phyloP scores from a whole-genome alignment of 2,888 invertebrate genomes.

The Ecliptopera silaceata region DNA sequence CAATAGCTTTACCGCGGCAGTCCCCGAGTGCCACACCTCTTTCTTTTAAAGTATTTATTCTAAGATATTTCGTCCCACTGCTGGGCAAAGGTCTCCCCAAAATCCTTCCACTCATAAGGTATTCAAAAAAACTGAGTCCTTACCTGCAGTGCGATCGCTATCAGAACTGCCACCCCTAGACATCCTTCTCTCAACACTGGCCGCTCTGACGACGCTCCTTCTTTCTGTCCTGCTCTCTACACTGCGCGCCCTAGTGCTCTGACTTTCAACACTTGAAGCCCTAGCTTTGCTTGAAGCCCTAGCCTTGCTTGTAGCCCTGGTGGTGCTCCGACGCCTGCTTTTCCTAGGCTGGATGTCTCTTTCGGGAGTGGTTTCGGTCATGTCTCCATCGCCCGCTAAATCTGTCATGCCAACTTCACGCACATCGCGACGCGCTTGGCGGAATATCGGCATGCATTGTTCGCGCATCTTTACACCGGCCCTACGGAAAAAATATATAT shows the following conservation, averaged over 20 bases:
- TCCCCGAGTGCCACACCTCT: too few relatives aligned
- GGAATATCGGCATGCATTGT: slow-evolving; percentile 91
- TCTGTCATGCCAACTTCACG: slow-evolving; percentile 82
- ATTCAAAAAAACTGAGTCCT: neutral
- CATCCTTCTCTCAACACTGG: neutral
- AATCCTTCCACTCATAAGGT: too few relatives aligned
- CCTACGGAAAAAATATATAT: slow-evolving; percentile 60
- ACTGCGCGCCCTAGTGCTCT: slow-evolving; percentile 4
- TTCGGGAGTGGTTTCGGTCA: slow-evolving; percentile 19
- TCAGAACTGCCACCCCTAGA: slow-evolving; percentile 22
- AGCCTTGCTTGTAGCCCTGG: slow-evolving; percentile 3
- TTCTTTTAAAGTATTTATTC: too few relatives aligned
- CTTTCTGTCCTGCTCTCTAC: slow-evolving; percentile 29
- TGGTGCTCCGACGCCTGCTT: slow-evolving; percentile 27
- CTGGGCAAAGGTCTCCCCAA: too few relatives aligned
- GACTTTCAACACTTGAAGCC: slow-evolving; percentile 32
- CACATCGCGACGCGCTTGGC: slow-evolving; percentile 89
- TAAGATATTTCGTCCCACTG: too few relatives aligned
- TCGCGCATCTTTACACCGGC: slow-evolving; percentile 95
- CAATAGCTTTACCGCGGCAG: too few relatives aligned
- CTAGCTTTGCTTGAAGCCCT: neutral
- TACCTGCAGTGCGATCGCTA: slow-evolving; percentile 50
- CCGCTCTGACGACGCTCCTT: neutral
- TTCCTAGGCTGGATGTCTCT: neutral
- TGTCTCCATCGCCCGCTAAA: slow-evolving; percentile 53